These are phyloP conservation scores for Cryptocephalus primarius DNA, from an alignment of 2,888 invertebrate genomes.

Conservation along the genomic window DNA sequence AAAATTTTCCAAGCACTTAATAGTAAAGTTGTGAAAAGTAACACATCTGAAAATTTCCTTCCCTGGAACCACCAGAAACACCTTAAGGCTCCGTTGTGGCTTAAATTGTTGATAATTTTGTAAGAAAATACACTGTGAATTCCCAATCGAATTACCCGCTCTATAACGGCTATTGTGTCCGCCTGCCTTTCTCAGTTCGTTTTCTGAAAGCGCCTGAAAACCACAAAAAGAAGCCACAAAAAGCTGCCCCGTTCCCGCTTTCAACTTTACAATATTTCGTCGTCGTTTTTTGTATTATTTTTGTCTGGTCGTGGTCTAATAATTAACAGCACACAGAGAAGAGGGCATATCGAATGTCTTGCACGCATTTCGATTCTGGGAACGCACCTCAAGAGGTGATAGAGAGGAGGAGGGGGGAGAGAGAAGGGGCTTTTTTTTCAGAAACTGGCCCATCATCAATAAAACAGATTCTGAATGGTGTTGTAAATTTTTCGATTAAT, in stretches of 20 bases:
- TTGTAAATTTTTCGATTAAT: background rate
- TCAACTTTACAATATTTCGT: conserved; percentile 2
- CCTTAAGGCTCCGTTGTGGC: too few relatives aligned
- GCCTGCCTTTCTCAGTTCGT: conserved; percentile 1
- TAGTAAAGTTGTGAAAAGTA: too few relatives aligned
- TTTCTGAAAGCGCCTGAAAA: conserved; percentile 2
- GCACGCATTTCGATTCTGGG: background rate
- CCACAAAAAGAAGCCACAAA: conserved; percentile 10
- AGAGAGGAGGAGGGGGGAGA: background rate
- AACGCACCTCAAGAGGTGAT: background rate
- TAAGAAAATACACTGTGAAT: too few relatives aligned
- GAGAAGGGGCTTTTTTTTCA: too few relatives aligned
- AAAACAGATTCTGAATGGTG: too few relatives aligned
- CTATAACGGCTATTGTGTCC: background rate
- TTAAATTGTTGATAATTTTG: too few relatives aligned
- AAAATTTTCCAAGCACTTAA: too few relatives aligned
- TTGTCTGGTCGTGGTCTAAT: conserved; percentile 9
- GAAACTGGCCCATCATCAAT: too few relatives aligned
- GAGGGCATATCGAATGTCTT: conserved; percentile 1
- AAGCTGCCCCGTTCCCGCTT: background rate
- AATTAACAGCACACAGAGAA: conserved; percentile 1
- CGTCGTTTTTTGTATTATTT: conserved; percentile 10
- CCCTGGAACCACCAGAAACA: too few relatives aligned
- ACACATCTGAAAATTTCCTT: too few relatives aligned
- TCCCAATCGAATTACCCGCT: too few relatives aligned